phyloP scores from a whole-genome alignment of 2,797 vertebrate species.

The Gymnodraco acuticeps region DNA sequence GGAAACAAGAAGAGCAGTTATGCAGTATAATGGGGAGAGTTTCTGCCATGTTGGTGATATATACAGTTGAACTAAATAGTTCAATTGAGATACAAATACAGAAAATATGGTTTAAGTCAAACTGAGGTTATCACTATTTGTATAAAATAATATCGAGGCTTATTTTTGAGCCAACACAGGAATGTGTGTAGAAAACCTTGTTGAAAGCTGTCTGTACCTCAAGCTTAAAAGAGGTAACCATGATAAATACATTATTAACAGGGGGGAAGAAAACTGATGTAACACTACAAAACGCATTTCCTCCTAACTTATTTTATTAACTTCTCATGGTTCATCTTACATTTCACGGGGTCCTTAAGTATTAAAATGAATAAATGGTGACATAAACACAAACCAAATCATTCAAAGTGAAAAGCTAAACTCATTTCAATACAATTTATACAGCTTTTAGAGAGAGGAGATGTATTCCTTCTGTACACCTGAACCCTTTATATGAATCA shows the following conservation, averaged over 20 bases:
- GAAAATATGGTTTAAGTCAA: slow-evolving; percentile 11
- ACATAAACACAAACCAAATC: slow-evolving; percentile 47
- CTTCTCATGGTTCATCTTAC: slow-evolving; percentile 32
- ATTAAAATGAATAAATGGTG: slow-evolving; percentile 36
- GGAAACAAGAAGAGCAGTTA: slow-evolving; percentile 29
- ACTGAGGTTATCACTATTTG: slow-evolving; percentile 2
- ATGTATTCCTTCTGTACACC: slow-evolving; percentile 65
- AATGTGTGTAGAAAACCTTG: slow-evolving; percentile 2
- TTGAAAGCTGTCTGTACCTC: slow-evolving; percentile 57
- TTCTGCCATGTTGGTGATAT: slow-evolving; percentile 1
- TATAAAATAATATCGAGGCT: not conserved
- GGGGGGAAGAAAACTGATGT: not conserved
- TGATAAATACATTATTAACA: slow-evolving; percentile 15
- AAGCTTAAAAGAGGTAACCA: slow-evolving; percentile 39
- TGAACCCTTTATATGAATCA: slow-evolving; percentile 56
- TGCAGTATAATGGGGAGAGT: slow-evolving; percentile 9
- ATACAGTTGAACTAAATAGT: slow-evolving; percentile 5
- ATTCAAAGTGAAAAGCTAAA: slow-evolving; percentile 66
- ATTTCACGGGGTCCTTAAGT: slow-evolving; percentile 64
- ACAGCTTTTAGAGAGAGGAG: slow-evolving; percentile 64
- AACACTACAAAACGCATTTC: slow-evolving; percentile 15
- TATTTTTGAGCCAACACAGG: slow-evolving; percentile 3
- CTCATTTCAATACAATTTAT: slow-evolving; percentile 71
- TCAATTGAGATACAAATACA: not conserved
- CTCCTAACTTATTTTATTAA: slow-evolving; percentile 26